phyloP scores from a whole-genome alignment of 2,797 vertebrate species.

The Uromys caudimaculatus region DNA sequence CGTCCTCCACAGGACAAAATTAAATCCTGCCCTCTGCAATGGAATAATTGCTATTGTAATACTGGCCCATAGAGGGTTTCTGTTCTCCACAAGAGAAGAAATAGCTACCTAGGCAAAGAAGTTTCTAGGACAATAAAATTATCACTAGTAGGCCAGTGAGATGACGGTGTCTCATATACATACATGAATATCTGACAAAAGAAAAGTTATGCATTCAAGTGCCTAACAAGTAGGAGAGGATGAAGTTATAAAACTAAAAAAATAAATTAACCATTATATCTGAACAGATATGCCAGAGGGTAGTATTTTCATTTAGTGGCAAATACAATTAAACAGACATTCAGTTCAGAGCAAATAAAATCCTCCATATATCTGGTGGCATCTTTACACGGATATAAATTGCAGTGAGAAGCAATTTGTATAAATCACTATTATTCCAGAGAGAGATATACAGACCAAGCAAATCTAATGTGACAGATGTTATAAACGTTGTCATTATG shows the following conservation, averaged over 20 bases:
- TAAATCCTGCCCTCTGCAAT: neutral
- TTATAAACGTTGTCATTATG: constrained; percentile 82
- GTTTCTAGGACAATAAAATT: constrained; percentile 34
- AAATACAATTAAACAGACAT: constrained; percentile 85
- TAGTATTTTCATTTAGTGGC: constrained; percentile 82
- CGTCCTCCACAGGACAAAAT: neutral
- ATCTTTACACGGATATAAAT: constrained; percentile 78
- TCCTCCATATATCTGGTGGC: constrained; percentile 83
- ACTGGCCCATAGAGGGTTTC: neutral
- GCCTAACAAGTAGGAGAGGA: constrained; percentile 66
- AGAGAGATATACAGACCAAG: constrained; percentile 79
- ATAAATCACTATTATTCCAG: constrained; percentile 79
- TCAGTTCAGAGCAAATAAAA: constrained; percentile 84
- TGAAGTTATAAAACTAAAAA: constrained; percentile 73
- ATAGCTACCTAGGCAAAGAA: neutral
- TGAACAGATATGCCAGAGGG: constrained; percentile 78
- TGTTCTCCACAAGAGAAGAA: neutral
- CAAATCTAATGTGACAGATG: constrained; percentile 82
- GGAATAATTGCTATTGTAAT: neutral
- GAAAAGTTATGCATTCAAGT: constrained; percentile 54
- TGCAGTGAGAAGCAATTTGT: constrained; percentile 83
- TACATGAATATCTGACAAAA: neutral
- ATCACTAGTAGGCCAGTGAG: constrained; percentile 9
- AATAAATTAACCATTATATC: constrained; percentile 80
- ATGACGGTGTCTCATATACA: constrained; percentile 31